phyloP scores from a whole-genome alignment of 2,113 vertebrate species.

The Syrrhaptes paradoxus region DNA sequence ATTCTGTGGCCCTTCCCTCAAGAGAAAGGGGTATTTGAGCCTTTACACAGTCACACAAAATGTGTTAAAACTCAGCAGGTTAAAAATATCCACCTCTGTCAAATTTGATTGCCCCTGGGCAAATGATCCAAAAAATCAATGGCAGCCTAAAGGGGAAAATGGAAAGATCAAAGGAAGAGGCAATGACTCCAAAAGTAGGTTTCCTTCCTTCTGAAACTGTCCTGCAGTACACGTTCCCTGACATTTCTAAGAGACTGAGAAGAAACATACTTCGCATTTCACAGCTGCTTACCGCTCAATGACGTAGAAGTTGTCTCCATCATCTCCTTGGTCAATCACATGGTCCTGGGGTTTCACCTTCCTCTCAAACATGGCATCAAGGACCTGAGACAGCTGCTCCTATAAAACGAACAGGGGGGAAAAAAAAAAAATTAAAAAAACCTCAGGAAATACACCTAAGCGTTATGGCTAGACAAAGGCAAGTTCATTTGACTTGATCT shows the following conservation, averaged over 20 bases:
- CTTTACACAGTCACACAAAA: background rate
- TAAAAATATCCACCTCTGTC: background rate
- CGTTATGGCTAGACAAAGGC: background rate
- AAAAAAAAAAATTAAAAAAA: too few species aligned
- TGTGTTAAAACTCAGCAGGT: background rate
- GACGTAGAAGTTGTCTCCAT: constrained; percentile 99
- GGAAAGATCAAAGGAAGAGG: background rate
- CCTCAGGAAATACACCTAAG: background rate
- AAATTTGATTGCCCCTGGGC: background rate
- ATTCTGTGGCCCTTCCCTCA: background rate
- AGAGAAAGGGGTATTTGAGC: background rate
- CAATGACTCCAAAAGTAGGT: background rate
- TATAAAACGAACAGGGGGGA: constrained; percentile 25
- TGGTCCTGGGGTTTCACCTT: constrained; percentile 90
- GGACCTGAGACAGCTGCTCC: constrained; percentile 97
- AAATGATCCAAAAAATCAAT: background rate
- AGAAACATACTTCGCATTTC: background rate
- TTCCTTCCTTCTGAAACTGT: background rate
- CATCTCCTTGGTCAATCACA: constrained; percentile 97
- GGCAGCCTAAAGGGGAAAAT: background rate
- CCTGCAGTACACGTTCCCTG: background rate
- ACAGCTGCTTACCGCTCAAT: constrained; percentile 86
- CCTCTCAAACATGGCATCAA: constrained; percentile 98
- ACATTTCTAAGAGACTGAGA: background rate
- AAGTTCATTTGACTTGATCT: background rate